Conservation (phyloP, 1,140 invertebrate genomes). For the Monomorium pharaonis region DNA sequence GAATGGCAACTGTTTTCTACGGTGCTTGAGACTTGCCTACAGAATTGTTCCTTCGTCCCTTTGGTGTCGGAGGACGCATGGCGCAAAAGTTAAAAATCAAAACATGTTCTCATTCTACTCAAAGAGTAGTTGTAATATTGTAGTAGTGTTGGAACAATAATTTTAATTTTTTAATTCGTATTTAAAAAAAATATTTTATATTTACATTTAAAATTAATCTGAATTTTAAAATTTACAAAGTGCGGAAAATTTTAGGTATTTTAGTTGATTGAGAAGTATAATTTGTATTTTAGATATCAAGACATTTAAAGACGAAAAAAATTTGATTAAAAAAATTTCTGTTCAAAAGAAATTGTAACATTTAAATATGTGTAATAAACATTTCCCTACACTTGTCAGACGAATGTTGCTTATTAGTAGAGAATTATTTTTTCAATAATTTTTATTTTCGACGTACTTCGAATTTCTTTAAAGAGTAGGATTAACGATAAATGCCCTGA, state of each 20-base stretch:
- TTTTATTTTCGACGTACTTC: neutral
- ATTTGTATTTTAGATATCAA: neutral
- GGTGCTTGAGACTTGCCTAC: neutral
- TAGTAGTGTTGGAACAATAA: too few relatives aligned
- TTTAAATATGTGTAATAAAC: neutral
- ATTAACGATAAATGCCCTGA: neutral
- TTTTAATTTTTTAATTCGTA: neutral
- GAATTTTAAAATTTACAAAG: neutral
- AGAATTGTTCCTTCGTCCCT: conserved; percentile 1
- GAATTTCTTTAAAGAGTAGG: neutral
- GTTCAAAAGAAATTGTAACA: neutral
- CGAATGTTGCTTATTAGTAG: too few relatives aligned
- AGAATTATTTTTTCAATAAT: neutral
- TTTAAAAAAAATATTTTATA: neutral
- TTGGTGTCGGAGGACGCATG: neutral
- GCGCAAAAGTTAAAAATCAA: neutral
- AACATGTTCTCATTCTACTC: neutral
- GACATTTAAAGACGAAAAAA: neutral
- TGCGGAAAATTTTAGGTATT: neutral
- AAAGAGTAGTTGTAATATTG: neutral
- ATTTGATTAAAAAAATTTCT: neutral
- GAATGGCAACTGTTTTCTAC: conserved; percentile 32
- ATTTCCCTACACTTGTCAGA: neutral
- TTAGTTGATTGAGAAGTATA: neutral
- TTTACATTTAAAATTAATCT: neutral